Percentiles rank a stretch among this genome's conserved stretches.
These are phyloP conservation scores for Brachyptera putata DNA, from an alignment of 2,888 invertebrate genomes.

Conservation along the genomic window DNA sequence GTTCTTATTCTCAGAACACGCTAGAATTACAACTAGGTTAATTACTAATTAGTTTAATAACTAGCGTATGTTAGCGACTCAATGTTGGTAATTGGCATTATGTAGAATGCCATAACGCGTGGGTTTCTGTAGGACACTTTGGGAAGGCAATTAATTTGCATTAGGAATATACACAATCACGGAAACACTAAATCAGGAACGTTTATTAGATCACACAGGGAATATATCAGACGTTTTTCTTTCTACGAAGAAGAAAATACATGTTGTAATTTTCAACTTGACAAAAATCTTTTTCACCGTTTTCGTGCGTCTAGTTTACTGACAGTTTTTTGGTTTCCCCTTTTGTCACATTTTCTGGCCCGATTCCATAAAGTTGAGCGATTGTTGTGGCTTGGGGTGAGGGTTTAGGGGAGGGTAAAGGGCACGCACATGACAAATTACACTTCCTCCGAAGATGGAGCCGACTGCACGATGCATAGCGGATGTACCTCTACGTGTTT, in stretches of 20 bases:
- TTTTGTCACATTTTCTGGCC: slow-evolving; percentile 11
- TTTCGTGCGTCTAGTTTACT: neutral
- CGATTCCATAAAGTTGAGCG: slow-evolving; percentile 19
- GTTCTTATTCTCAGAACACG: too few relatives aligned
- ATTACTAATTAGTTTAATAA: neutral
- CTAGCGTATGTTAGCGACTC: neutral
- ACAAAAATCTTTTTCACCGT: neutral
- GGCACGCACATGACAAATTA: slow-evolving; percentile 15
- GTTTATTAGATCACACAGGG: too few relatives aligned
- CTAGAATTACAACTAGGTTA: slow-evolving; percentile 1
- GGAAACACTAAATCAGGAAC: too few relatives aligned
- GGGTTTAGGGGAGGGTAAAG: slow-evolving; percentile 1
- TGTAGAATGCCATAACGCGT: too few relatives aligned
- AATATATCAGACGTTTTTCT: too few relatives aligned
- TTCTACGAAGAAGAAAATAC: too few relatives aligned
- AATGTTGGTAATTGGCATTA: neutral
- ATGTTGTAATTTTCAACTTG: too few relatives aligned
- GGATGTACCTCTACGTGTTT: slow-evolving; percentile 13
- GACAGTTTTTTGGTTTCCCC: slow-evolving; percentile 6
- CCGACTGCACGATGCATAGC: neutral
- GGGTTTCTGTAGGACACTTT: too few relatives aligned
- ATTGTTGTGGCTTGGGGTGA: slow-evolving; percentile 13
- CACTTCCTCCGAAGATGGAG: slow-evolving; percentile 9
- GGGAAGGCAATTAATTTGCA: too few relatives aligned
- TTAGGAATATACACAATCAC: too few relatives aligned